Percentiles rank a stretch among this genome's conserved stretches.
These are phyloP conservation scores for Schizopygopsis malacanthus DNA, from an alignment of 2,797 vertebrate species.

Conservation along the genomic window DNA sequence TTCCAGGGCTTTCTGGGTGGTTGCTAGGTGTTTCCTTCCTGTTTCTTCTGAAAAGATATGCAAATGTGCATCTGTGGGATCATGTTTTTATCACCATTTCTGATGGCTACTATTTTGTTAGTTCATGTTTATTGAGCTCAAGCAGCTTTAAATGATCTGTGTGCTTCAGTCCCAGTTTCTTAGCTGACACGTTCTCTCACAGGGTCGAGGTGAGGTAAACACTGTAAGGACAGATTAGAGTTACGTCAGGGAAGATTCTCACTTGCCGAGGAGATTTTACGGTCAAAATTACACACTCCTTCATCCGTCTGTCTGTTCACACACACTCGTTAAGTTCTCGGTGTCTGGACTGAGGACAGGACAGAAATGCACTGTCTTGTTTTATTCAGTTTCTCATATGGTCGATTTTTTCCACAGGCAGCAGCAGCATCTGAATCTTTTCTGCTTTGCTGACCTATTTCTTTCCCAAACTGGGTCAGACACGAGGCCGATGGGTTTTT, in stretches of 20 bases:
- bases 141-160: neutral
- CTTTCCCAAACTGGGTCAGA: conserved; percentile 12
- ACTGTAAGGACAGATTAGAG: conserved; percentile 16
- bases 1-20: neutral
- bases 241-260: conserved; percentile 4
- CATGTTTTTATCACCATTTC: neutral
- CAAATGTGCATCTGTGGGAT: neutral
- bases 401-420: neutral
- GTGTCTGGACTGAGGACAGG: neutral
- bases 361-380: neutral
- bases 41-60: neutral
- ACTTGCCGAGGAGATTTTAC: neutral
- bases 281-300: neutral
- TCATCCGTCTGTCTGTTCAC: conserved; percentile 12
- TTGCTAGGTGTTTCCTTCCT: neutral
- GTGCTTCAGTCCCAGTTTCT: neutral
- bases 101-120: neutral
- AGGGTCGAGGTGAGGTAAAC: neutral
- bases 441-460: conserved; percentile 35
- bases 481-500: conserved; percentile 34
- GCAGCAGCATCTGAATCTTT: conserved; percentile 9
- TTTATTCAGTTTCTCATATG: neutral
- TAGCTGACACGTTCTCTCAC: neutral
- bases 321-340: neutral
- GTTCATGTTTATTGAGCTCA: neutral